Base-by-base conservation (phyloP, 2,797 vertebrate genomes). In the Helostoma temminkii region DNA sequence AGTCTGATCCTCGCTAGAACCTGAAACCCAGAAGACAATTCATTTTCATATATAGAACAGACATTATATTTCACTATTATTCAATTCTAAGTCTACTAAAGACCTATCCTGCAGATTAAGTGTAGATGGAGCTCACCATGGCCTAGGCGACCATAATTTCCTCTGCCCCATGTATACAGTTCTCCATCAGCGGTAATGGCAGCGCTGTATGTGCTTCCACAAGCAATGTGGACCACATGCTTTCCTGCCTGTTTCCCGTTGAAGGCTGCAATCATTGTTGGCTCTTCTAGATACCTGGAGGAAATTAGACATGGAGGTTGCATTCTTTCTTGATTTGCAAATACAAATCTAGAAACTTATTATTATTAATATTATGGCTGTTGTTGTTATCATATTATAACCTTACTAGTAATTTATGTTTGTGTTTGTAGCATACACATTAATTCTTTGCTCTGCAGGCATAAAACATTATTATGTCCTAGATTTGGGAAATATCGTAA, bases 1-100 rank as follows among this genome's bases (percentile, higher is more conserved):
- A 14, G 96, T 97, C 91, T 99, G 97, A 71, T 99, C 98, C 88
- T 99, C 98, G 62, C 97, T 99, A 52, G 97, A 98, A 66, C 98
- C 98, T 99, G 78, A 81, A 46, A 47, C 18, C 4, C 41, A 60
- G 24, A 41, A 25, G 12, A 43, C 1, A 66, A 48, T 1, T 54
- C 2, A 3, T 24, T 59, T 48, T 62, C 3, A 76, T 10, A 30
- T 30, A 37, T 3, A 15, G 14, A 37, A 37, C 11, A 37, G 1
- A 37, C 3, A 37, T 37, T 37, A 14, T 37, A 15, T 37, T 10
- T 37, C 4, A 37, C 34, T 37, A 15, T 14, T 15, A 37, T 15
- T 12, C 3, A 37, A 15, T 2, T 4, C 34, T 14, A 12, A 4
- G 15, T 37, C 3, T 15, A 12, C 14, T 9, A 4, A 21, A 63